These are phyloP conservation scores for Hydrolagus affinis DNA, from an alignment of 2,113 vertebrate genomes.

Conservation along the genomic window DNA sequence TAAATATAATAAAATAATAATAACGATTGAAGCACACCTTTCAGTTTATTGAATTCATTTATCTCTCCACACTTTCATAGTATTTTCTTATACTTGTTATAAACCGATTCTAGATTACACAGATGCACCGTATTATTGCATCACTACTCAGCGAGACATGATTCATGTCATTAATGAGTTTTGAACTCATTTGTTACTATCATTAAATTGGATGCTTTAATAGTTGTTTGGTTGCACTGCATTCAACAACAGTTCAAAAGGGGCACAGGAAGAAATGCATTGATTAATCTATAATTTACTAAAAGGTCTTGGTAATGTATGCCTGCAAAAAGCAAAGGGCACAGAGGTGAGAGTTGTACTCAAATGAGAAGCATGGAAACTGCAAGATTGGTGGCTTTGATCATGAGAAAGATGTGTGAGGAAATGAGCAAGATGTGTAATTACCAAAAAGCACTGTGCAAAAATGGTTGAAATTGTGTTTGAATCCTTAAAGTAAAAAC, in stretches of 20 bases:
- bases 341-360: background rate
- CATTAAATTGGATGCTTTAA: conserved; percentile 11
- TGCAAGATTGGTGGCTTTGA: background rate
- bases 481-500: background rate
- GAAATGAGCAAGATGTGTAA: background rate
- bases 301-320: background rate
- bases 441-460: background rate
- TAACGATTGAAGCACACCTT: too few relatives aligned
- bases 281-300: background rate
- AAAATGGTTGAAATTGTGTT: background rate
- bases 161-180: background rate
- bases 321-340: background rate
- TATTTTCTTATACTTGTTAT: background rate
- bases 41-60: background rate
- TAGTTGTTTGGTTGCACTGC: background rate
- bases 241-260: background rate
- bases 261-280: background rate
- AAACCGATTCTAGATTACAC: conserved; percentile 1
- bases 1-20: background rate
- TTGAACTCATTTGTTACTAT: conserved; percentile 8
- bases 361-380: background rate
- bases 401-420: background rate
- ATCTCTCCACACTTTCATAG: background rate
- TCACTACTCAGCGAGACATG: background rate
- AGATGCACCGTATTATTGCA: background rate